Conservation (phyloP, 2,888 invertebrate genomes). For the Anodontia alba region DNA sequence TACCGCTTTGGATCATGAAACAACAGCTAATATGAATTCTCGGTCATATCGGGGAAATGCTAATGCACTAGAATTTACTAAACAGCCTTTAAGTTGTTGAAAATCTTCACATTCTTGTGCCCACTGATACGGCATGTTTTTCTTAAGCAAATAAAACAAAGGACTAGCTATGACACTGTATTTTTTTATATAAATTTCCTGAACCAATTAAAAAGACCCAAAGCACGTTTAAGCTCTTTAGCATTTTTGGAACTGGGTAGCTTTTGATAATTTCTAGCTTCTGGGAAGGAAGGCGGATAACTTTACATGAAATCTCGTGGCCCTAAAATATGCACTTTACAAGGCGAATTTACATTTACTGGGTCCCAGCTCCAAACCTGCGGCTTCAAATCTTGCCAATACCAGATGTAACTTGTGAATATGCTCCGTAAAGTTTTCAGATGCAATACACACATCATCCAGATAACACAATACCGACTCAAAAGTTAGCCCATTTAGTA, state of each 20-base stretch:
- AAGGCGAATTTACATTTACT: conserved; percentile 39
- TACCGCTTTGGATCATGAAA: conserved; percentile 45
- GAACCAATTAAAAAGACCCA: conserved; percentile 60
- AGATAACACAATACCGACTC: conserved; percentile 43
- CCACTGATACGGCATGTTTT: conserved; percentile 40
- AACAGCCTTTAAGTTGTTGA: conserved; percentile 30
- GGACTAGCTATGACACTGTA: conserved; percentile 36
- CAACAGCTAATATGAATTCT: conserved; percentile 51
- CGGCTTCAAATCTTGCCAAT: not conserved
- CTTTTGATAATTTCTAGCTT: conserved; percentile 36
- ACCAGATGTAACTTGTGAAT: conserved; percentile 6
- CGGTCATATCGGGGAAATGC: conserved; percentile 56
- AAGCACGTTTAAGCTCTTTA: conserved; percentile 46
- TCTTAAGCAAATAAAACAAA: conserved; percentile 43
- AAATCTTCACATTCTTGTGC: conserved; percentile 32
- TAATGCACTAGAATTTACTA: conserved; percentile 49
- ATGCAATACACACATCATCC: conserved; percentile 45
- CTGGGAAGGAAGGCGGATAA: conserved; percentile 40
- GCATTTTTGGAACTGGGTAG: conserved; percentile 38
- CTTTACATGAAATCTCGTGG: conserved; percentile 43
- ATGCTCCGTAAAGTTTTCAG: conserved; percentile 25
- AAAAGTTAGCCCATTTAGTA: conserved; percentile 37
- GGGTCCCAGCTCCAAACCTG: conserved; percentile 25
- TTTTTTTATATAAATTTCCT: conserved; percentile 46
- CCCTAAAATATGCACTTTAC: conserved; percentile 40